Evolutionary conservation across 2,797 vertebrate genomes (phyloP).

Genomic region (Esox masquinongy): DNA sequence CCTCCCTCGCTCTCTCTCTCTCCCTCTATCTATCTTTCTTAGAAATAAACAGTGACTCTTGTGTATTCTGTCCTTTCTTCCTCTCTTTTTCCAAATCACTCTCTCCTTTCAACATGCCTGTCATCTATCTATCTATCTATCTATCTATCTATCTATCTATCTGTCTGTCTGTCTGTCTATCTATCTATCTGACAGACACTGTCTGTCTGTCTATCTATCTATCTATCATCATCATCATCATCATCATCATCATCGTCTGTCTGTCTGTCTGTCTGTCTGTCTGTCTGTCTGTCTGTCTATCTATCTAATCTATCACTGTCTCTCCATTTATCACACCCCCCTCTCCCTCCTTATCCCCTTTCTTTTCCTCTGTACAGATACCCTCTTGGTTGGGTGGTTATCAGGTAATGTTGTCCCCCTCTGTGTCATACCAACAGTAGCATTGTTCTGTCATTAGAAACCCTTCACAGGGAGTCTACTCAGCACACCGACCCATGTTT

Average conservation of each 20-base stretch:
- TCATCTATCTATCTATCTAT: no score
- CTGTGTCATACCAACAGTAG: constrained; percentile 36
- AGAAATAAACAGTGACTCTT: not conserved
- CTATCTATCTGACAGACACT: no score
- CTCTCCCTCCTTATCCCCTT: not conserved
- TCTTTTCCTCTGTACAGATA: not conserved
- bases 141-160: no score
- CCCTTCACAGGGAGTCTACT: constrained; percentile 41
- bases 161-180: no score
- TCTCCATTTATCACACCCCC: not conserved
- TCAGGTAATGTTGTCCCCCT: not conserved
- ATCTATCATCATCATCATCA: no score
- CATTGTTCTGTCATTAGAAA: constrained; percentile 60
- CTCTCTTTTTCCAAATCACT: constrained; percentile 1
- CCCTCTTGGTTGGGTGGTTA: not conserved
- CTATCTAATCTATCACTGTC: not conserved
- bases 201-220: not conserved
- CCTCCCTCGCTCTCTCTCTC: not conserved
- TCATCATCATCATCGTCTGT: no score
- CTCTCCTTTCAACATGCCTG: constrained; percentile 14
- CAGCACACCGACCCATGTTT: constrained; percentile 48
- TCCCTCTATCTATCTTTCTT: constrained; percentile 10
- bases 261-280: no score
- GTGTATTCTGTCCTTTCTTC: not conserved
- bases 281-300: no score